Evolutionary conservation across 1,140 invertebrate genomes (phyloP).

Genomic region (Listronotus bonariensis): DNA sequence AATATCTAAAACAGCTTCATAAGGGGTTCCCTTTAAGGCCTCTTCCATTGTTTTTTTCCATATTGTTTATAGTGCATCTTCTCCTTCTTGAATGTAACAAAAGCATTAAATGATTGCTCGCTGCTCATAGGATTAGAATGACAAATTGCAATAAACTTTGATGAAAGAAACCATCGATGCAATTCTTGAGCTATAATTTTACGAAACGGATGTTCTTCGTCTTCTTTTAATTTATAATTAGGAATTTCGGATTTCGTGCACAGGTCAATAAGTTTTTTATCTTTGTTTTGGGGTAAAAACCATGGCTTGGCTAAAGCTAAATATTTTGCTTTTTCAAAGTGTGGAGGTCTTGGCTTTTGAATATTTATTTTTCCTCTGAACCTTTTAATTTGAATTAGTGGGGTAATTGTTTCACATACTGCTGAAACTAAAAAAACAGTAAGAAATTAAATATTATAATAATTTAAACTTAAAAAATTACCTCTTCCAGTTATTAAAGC

Average conservation of each 20-base stretch:
- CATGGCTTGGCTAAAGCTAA: constrained; percentile 66
- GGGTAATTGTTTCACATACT: constrained; percentile 32
- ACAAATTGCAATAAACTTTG: constrained; percentile 70
- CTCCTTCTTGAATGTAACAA: constrained; percentile 62
- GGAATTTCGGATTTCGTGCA: constrained; percentile 46
- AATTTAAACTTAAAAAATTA: too few relatives aligned
- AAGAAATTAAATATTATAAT: too few relatives aligned
- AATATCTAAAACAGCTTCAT: constrained; percentile 63
- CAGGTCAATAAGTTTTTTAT: constrained; percentile 49
- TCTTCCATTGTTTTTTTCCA: constrained; percentile 62
- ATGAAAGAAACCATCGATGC: constrained; percentile 69
- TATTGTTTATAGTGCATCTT: constrained; percentile 71
- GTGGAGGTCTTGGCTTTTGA: constrained; percentile 68
- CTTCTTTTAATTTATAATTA: constrained; percentile 33
- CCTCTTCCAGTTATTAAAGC: too few relatives aligned
- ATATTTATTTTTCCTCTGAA: constrained; percentile 76
- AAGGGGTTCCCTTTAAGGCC: constrained; percentile 66
- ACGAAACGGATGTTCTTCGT: constrained; percentile 68
- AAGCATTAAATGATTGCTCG: constrained; percentile 65
- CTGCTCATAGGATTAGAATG: constrained; percentile 70
- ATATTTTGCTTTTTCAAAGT: constrained; percentile 66
- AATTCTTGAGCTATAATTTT: constrained; percentile 71
- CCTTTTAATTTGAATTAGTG: constrained; percentile 61
- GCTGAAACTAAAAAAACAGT: constrained; percentile 34
- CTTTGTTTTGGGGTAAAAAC: constrained; percentile 57